Evolutionary conservation across 1,140 invertebrate species (phyloP), one percentile per base, ranked within the genome.

Genomic region (Drosophila orosa): DNA sequence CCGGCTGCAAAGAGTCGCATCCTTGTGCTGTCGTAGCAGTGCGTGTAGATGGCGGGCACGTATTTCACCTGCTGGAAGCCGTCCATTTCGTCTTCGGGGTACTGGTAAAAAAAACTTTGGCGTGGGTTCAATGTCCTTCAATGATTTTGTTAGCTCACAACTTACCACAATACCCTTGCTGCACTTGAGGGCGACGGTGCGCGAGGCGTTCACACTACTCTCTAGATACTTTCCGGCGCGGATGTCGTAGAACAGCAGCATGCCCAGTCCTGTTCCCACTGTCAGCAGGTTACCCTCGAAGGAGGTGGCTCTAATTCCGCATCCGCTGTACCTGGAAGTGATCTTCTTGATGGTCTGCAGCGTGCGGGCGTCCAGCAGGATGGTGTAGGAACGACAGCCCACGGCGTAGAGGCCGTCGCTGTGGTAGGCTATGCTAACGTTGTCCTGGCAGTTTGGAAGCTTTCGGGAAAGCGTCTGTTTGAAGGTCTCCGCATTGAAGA

Each of bases 21-120:
- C 24, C 97, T 97, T 52, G 95, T 97, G 74, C 95, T 94, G 92
- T 99, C 98, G 92, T 98, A 99, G 92, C 97, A 98, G 91, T 99
- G 98, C 2, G 98, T 98, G 91, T 99, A 99, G 85, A 99, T 98
- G 15, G 98, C 98, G 45, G 98, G 97, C 19, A 96, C 96, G 91
- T 98, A 97, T 92, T 97, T 97, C 1, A 96, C 95, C 79, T 97
- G 96, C 92, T 96, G 96, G 80, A 96, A 95, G 39, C 96, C 95
- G 71, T 97, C 96, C 71, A 95, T 94, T 79, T 97, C 96, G 90
- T 97, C 96, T 83, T 97, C 96, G 1, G 96, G 96, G 92, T 96
- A 97, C 96, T 97, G 89, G 0, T n/a, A n/a, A 24, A 40, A 1
- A 17, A 7, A 24, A 13, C 3, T n/a, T 8, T 1, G 5, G 13